phyloP scores from a whole-genome alignment of 2,113 vertebrate species.

The Cervus canadensis region DNA sequence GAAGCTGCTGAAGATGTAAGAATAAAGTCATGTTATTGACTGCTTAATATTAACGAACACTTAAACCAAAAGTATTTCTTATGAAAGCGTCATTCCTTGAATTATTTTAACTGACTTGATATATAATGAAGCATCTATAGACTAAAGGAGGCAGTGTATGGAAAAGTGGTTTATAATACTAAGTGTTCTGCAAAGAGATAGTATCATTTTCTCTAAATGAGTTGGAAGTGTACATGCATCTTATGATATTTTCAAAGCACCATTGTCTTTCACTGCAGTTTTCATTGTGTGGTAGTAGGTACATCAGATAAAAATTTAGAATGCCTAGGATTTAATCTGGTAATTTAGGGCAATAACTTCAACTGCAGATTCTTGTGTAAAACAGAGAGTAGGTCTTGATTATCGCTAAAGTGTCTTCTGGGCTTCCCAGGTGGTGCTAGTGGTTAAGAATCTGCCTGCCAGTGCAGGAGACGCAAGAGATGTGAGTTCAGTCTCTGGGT shows the following conservation, averaged over 20 bases:
- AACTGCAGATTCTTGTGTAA: slow-evolving; percentile 6
- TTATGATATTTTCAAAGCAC: neutral
- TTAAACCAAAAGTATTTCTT: neutral
- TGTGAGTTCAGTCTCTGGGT: neutral
- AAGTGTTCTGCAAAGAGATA: neutral
- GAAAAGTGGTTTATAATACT: neutral
- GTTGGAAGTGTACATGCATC: neutral
- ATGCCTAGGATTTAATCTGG: neutral
- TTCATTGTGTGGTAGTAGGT: neutral
- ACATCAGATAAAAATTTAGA: neutral
- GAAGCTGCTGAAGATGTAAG: neutral
- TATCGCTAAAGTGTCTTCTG: neutral
- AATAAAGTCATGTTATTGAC: neutral
- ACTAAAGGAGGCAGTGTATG: neutral
- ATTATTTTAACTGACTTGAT: neutral
- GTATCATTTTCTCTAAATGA: neutral
- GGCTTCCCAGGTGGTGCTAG: neutral
- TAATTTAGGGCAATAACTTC: neutral
- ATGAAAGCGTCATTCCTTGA: neutral
- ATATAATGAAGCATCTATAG: neutral
- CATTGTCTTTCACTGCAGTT: neutral
- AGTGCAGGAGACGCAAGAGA: neutral
- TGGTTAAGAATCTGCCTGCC: neutral
- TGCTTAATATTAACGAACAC: neutral
- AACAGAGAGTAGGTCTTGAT: neutral